Evolutionary conservation across 92 coral and sea anemone species (phyloP).

Genomic region (Zoanthus sansibaricus): DNA sequence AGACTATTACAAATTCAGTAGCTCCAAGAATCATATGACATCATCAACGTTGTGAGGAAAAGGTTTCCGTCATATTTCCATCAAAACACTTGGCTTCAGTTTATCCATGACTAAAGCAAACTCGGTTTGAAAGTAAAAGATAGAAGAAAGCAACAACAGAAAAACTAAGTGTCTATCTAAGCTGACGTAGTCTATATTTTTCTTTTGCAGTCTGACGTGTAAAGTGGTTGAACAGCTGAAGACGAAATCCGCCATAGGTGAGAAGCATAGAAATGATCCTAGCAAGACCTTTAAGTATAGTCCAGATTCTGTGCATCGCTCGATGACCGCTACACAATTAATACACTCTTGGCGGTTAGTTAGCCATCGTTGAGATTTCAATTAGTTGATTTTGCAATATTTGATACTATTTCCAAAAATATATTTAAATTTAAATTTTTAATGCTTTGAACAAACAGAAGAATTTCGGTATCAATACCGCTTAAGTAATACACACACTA

Average conservation of each 20-base stretch:
- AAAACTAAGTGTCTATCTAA: not conserved
- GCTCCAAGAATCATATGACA: too few species aligned
- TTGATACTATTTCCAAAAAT: slow-evolving; percentile 3
- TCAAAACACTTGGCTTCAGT: not conserved
- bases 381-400: not conserved
- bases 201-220: slow-evolving; percentile 30
- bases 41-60: too few species aligned
- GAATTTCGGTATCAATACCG: not conserved
- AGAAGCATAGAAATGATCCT: not conserved
- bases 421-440: not conserved
- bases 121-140: too few species aligned
- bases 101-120: not conserved
- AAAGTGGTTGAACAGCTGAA: not conserved
- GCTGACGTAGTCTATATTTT: not conserved
- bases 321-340: not conserved
- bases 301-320: not conserved
- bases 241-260: not conserved
- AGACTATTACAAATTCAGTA: too few species aligned
- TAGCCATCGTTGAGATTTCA: not conserved
- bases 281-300: not conserved
- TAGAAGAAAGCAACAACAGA: not conserved
- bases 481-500: not conserved
- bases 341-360: not conserved
- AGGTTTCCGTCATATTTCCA: too few species aligned
- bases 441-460: not conserved